Evolutionary conservation across 23 tunicate genomes (phyloP).

Genomic region (Botrylloides violaceus): DNA sequence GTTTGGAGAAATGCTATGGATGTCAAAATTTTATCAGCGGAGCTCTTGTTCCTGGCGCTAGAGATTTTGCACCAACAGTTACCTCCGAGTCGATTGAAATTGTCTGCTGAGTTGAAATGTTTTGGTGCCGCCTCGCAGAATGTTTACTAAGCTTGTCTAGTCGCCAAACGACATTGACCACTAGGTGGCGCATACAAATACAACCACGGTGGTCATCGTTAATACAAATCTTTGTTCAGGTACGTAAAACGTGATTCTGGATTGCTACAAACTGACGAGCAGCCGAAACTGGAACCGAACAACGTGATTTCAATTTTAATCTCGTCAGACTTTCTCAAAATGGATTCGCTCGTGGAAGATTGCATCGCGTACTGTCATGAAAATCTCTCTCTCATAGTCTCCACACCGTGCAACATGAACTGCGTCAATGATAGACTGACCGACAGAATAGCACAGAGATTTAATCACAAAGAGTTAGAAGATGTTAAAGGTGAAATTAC

Average conservation of each 20-base stretch:
- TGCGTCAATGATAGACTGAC: slow-evolving; percentile 79
- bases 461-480: slow-evolving; percentile 71
- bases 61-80: no score
- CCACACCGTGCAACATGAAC: slow-evolving; percentile 96
- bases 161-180: no score
- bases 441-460: slow-evolving; percentile 47
- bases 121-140: no score
- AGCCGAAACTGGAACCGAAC: slow-evolving; percentile 74
- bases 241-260: slow-evolving; percentile 75
- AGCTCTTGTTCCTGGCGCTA: no score
- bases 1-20: no score
- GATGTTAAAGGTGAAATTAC: slow-evolving; percentile 48
- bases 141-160: no score
- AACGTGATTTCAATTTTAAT: slow-evolving; percentile 87
- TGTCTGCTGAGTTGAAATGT: no score
- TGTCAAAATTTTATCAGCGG: no score
- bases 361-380: slow-evolving; percentile 77
- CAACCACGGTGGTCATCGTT: no score
- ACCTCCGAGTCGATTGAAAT: no score
- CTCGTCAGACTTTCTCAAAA: slow-evolving; percentile 92
- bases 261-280: slow-evolving; percentile 34
- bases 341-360: slow-evolving; percentile 81
- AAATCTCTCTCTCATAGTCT: slow-evolving; percentile 65
- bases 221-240: slow-evolving; percentile 6
- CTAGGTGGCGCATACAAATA: no score